These are phyloP conservation scores for Coregonus sp. DNA, from an alignment of 2,797 vertebrate genomes.

Conservation along the genomic window DNA sequence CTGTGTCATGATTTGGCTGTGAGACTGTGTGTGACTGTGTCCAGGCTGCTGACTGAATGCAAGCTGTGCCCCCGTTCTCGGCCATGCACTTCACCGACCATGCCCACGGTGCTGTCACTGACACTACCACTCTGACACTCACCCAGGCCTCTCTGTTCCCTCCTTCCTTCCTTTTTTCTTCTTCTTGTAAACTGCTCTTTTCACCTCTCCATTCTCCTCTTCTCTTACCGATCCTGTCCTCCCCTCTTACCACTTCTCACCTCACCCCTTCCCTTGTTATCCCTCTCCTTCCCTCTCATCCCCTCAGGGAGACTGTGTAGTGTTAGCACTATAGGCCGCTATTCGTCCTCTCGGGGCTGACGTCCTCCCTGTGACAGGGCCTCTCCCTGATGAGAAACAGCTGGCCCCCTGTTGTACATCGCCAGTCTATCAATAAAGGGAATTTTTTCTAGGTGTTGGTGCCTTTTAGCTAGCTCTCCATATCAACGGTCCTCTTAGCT, in stretches of 20 bases:
- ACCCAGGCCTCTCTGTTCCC: background rate
- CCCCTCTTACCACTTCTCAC: constrained; percentile 1
- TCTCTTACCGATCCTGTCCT: background rate
- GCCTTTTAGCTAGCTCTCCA: background rate
- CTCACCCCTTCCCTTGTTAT: background rate
- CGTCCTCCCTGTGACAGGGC: background rate
- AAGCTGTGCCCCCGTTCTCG: constrained; percentile 49
- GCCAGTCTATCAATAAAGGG: background rate
- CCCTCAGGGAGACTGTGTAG: background rate
- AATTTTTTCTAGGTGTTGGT: background rate
- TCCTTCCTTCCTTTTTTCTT: background rate
- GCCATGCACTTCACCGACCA: background rate
- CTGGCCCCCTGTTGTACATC: background rate
- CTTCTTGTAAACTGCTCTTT: background rate
- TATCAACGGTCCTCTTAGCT: background rate
- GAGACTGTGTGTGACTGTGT: constrained; percentile 5
- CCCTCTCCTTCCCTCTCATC: background rate
- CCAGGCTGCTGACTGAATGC: constrained; percentile 25
- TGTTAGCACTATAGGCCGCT: constrained; percentile 23
- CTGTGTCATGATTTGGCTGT: constrained; percentile 23
- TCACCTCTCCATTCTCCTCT: background rate
- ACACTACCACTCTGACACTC: background rate
- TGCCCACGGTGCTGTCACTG: constrained; percentile 15
- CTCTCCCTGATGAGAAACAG: background rate
- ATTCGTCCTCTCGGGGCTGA: constrained; percentile 4